Percentiles rank a stretch among this genome's conserved stretches.
Conservation (phyloP, 2,797 vertebrate genomes). For the Coregonus sp. region DNA sequence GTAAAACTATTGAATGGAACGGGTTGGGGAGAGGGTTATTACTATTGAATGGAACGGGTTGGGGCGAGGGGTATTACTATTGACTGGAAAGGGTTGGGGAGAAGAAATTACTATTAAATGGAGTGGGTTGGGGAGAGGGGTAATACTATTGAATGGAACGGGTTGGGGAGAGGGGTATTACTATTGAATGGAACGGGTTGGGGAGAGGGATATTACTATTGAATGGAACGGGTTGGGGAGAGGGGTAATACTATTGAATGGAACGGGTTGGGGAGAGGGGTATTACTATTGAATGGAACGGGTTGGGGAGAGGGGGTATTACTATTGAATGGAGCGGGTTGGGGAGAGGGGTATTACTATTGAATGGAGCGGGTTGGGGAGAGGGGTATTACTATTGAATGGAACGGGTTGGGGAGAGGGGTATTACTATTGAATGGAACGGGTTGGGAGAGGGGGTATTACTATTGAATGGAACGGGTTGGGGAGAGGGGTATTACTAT, state of each 20-base stretch:
- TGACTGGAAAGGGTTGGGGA: too few relatives aligned
- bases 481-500: not conserved
- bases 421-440: too few relatives aligned
- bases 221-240: not conserved
- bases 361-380: not conserved
- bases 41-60: slow-evolving; percentile 28
- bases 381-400: slow-evolving; percentile 15
- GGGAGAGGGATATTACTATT: too few relatives aligned
- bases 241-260: slow-evolving; percentile 42
- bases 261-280: slow-evolving; percentile 28
- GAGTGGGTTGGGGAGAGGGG: slow-evolving; percentile 30
- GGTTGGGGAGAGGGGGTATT: not conserved
- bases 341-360: too few relatives aligned
- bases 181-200: not conserved
- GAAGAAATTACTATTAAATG: too few relatives aligned
- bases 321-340: not conserved
- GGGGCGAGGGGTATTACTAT: too few relatives aligned
- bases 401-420: too few relatives aligned
- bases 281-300: slow-evolving; percentile 24
- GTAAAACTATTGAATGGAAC: too few relatives aligned
- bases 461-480: too few relatives aligned
- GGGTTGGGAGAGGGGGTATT: slow-evolving; percentile 45
- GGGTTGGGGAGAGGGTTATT: slow-evolving; percentile 49
- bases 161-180: not conserved
- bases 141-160: slow-evolving; percentile 22